phyloP scores from a whole-genome alignment of 1,140 invertebrate genomes.

The Drosophila murphyi region DNA sequence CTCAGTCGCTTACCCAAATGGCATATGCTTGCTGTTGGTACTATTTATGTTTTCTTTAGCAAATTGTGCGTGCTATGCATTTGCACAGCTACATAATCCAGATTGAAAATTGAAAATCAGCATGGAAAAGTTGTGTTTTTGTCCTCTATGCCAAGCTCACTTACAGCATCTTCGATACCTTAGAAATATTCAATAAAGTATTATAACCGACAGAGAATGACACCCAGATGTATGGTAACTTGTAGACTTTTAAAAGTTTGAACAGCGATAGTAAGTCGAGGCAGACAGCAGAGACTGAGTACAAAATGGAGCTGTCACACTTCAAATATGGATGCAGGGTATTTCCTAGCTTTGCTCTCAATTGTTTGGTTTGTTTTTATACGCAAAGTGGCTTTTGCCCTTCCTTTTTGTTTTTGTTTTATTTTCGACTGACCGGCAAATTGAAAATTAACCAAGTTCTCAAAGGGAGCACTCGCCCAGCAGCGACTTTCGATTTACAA shows the following conservation, averaged over 20 bases:
- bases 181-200: not conserved
- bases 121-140: constrained; percentile 37
- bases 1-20: constrained; percentile 30
- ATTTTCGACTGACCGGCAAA: constrained; percentile 51
- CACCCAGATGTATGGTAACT: too few species aligned
- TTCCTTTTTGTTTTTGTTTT: constrained; percentile 13
- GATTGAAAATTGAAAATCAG: constrained; percentile 44
- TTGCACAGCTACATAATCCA: constrained; percentile 13
- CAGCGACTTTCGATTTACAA: constrained; percentile 47
- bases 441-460: constrained; percentile 73
- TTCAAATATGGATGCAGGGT: not conserved
- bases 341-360: not conserved
- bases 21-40: constrained; percentile 68
- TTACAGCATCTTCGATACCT: constrained; percentile 38
- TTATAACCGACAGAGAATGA: not conserved
- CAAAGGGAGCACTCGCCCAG: constrained; percentile 15
- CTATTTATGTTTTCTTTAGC: constrained; percentile 80
- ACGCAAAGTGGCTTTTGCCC: constrained; percentile 12
- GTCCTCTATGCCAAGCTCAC: constrained; percentile 55
- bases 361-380: not conserved
- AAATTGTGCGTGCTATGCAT: constrained; percentile 73
- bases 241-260: too few species aligned
- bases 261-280: not conserved
- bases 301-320: not conserved
- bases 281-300: not conserved